Base-by-base conservation (phyloP, 2,797 vertebrate genomes). In the Bucorvus abyssinicus region DNA sequence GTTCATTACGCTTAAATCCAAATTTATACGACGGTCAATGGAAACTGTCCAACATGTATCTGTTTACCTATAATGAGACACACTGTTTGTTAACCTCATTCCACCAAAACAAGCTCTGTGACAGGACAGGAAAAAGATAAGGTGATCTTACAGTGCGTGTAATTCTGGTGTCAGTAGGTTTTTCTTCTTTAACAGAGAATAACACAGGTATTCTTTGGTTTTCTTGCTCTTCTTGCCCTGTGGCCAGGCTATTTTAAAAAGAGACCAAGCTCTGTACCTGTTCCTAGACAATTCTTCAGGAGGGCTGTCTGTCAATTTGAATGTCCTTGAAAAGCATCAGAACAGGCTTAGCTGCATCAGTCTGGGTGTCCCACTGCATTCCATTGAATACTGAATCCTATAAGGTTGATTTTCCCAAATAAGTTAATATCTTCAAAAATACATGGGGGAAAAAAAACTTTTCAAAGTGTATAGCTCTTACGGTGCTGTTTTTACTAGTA, bases 1-100 rank as follows among this genome's bases (percentile, higher is more conserved):
- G 80, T 90, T 94, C 89, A 90, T 87, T 92, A 84, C 42, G 70
- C 59, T 74, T 79, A 89, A 93, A 74, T 57, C 60, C 38, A 83
- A 87, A 79, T 93, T 85, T 93, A 94, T 87, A 34, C 0, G 0
- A 69, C 22, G 15, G 64, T 90, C 85, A 84, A 30, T 92, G 69
- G 57, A 89, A 94, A 82, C 81, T 84, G 34, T 64, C 77, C 83
- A 89, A 86, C 87, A 79, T 57, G 6, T 82, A 70, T 90, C 87
- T 90, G 65, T 93, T 95, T 92, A 83, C 68, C 74, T 75, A 75
- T 75, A 83, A 93, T 32, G 77, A 85, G 75, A 89, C 5, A 1
- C 93, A 81, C 38, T 55, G 22, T 32, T 36, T 91, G 56, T 63
- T 95, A 77, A 77, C 24, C 49, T 93, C 75, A 71, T 70, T 87